Evolutionary conservation across 2,113 vertebrate genomes (phyloP).

Genomic region (Tonatia bakeri): DNA sequence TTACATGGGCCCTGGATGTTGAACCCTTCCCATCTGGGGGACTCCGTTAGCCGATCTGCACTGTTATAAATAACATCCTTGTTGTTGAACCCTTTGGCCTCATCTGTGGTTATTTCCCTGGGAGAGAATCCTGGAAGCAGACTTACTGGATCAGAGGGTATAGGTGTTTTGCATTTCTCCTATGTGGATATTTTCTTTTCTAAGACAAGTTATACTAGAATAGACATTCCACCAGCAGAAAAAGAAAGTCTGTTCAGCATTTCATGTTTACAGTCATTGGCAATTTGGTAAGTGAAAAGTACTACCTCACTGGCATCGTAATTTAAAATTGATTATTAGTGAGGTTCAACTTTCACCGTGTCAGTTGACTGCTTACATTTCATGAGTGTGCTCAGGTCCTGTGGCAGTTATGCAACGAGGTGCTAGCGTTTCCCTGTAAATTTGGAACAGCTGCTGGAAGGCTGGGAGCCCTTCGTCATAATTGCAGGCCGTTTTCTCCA

Average conservation of each 20-base stretch:
- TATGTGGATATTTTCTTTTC: not conserved
- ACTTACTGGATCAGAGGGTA: not conserved
- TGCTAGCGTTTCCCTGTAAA: not conserved
- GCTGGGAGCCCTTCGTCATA: not conserved
- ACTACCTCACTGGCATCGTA: not conserved
- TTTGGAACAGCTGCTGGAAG: not conserved
- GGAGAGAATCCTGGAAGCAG: not conserved
- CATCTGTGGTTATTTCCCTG: not conserved
- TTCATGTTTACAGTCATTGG: not conserved
- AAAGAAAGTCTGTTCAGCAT: not conserved
- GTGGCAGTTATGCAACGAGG: not conserved
- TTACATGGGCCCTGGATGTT: not conserved
- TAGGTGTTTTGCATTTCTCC: not conserved
- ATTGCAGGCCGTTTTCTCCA: not conserved
- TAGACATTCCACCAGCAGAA: not conserved
- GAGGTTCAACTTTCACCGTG: not conserved
- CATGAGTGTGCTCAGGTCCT: not conserved
- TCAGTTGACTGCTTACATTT: not conserved
- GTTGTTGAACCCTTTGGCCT: not conserved
- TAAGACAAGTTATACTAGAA: not conserved
- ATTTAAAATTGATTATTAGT: not conserved
- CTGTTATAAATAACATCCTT: not conserved
- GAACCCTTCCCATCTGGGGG: not conserved
- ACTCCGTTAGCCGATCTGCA: not conserved
- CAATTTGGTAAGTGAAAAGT: not conserved